Conservation (phyloP, 2,888 invertebrate species). For the Brachylomia viminalis region DNA sequence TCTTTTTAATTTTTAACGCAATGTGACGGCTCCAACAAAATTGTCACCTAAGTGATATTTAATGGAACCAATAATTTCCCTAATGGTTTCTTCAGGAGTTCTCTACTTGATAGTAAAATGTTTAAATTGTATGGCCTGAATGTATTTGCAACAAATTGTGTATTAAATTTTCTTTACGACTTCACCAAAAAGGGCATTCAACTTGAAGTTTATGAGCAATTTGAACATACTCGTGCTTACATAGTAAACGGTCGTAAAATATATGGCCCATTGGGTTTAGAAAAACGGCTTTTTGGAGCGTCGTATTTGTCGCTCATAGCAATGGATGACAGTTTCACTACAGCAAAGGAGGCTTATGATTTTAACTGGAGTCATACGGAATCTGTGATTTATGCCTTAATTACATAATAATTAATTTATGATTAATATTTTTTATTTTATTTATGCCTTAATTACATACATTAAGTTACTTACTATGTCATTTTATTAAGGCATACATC, state of each 20-base stretch:
- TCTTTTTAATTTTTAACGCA: slow-evolving; percentile 54
- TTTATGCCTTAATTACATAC: too few relatives aligned
- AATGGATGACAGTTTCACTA: too few relatives aligned
- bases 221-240: neutral
- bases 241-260: neutral
- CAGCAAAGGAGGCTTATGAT: too few relatives aligned
- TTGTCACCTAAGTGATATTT: slow-evolving; percentile 75
- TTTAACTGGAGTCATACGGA: too few relatives aligned
- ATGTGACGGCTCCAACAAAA: slow-evolving; percentile 54
- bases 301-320: neutral
- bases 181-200: neutral
- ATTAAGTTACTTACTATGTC: too few relatives aligned
- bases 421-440: too few relatives aligned
- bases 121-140: slow-evolving; percentile 19
- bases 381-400: too few relatives aligned
- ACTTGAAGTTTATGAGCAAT: neutral
- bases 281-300: neutral
- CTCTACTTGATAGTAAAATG: slow-evolving; percentile 55
- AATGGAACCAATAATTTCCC: slow-evolving; percentile 72
- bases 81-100: slow-evolving; percentile 64
- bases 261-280: neutral
- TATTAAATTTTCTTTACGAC: slow-evolving; percentile 14
- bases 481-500: too few relatives aligned
- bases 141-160: slow-evolving; percentile 23
- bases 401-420: too few relatives aligned